phyloP scores from a whole-genome alignment of 2,113 vertebrate genomes.

The Dicrurus megarhynchus region DNA sequence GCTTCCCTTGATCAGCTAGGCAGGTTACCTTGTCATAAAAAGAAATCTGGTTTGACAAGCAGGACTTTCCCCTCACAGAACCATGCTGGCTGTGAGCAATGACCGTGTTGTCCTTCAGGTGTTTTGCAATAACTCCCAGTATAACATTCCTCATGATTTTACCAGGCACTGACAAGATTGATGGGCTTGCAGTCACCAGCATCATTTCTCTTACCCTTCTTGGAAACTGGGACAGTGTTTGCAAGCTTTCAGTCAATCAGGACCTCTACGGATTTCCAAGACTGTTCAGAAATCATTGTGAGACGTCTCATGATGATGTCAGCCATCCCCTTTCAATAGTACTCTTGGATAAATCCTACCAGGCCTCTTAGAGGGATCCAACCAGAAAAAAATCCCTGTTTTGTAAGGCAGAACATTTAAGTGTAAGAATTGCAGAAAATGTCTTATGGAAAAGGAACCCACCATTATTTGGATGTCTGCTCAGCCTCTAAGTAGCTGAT shows the following conservation, averaged over 20 bases:
- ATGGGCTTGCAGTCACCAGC: fast-evolving
- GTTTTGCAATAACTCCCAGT: background rate
- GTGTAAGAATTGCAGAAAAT: background rate
- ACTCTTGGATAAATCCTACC: background rate
- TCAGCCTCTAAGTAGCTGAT: background rate
- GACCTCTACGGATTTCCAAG: background rate
- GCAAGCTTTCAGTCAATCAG: background rate
- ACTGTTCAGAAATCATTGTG: background rate
- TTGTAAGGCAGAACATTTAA: background rate
- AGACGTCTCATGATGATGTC: background rate
- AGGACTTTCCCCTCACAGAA: background rate
- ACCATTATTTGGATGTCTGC: background rate
- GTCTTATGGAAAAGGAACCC: background rate
- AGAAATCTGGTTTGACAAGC: background rate
- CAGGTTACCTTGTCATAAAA: background rate
- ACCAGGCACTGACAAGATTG: background rate
- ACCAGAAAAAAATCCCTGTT: background rate
- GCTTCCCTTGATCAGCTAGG: background rate
- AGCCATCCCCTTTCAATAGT: background rate
- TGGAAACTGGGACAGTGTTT: background rate
- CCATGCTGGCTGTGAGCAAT: background rate
- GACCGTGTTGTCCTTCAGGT: background rate
- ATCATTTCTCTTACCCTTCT: background rate
- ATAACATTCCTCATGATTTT: background rate
- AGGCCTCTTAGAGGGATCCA: background rate